These are phyloP conservation scores for Anadara kagoshimensis DNA, from an alignment of 1,140 invertebrate genomes.

Conservation along the genomic window DNA sequence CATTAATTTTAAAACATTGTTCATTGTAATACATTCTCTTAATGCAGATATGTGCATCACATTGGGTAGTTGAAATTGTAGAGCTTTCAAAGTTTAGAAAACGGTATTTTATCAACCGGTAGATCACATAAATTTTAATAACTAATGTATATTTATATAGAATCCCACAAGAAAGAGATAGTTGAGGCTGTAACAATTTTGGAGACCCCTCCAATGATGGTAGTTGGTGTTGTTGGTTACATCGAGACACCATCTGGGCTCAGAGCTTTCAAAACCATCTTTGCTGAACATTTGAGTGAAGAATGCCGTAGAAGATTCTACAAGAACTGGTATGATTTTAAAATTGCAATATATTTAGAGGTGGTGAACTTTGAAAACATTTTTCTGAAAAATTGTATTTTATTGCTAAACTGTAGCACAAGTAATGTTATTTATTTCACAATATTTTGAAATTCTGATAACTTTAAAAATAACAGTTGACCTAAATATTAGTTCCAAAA, in stretches of 20 bases:
- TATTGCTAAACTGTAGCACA: too few relatives aligned
- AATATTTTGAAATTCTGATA: too few relatives aligned
- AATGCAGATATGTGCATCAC: not conserved
- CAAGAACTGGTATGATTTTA: constrained; percentile 95
- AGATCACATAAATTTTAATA: not conserved
- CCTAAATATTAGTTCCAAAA: too few relatives aligned
- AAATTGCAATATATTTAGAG: not conserved
- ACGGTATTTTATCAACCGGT: too few relatives aligned
- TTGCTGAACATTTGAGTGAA: constrained; percentile 99
- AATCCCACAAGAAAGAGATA: constrained; percentile 99
- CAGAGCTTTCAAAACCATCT: constrained; percentile 94
- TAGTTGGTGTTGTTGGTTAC: constrained; percentile 98
- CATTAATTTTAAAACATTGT: too few relatives aligned
- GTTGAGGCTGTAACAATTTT: constrained; percentile 99
- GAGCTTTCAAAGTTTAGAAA: not conserved
- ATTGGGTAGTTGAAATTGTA: not conserved
- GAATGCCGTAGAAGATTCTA: constrained; percentile 99
- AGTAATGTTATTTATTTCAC: too few relatives aligned
- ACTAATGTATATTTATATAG: constrained; percentile 76
- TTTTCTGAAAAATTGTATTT: not conserved
- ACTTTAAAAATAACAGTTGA: too few relatives aligned
- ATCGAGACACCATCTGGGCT: constrained; percentile 98
- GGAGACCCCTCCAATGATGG: constrained; percentile 98
- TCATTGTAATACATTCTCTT: too few relatives aligned
- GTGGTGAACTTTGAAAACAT: too few relatives aligned